phyloP scores from a whole-genome alignment of 2,888 invertebrate species.

The Athalia rosae region DNA sequence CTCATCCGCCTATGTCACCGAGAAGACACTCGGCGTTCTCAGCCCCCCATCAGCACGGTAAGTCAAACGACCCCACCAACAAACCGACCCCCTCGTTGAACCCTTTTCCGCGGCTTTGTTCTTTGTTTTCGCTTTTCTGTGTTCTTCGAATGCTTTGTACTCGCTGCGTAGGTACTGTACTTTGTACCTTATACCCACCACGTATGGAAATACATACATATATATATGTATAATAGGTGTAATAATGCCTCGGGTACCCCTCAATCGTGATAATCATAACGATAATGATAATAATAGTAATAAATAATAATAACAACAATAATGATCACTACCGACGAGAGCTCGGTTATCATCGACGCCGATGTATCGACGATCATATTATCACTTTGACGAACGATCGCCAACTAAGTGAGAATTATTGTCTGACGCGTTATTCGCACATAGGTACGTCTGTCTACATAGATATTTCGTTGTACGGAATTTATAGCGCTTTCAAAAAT shows the following conservation, averaged over 20 bases:
- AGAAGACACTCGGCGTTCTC: constrained; percentile 72
- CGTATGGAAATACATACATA: no score
- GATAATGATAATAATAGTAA: not conserved
- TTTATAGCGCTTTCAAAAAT: no score
- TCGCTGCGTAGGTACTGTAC: not conserved
- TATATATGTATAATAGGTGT: no score
- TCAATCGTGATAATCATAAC: constrained; percentile 26
- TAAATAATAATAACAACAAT: no score
- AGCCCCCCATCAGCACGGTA: constrained; percentile 79
- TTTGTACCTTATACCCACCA: not conserved
- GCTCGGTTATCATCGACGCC: constrained; percentile 5
- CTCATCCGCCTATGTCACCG: constrained; percentile 71
- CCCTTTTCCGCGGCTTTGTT: constrained; percentile 9
- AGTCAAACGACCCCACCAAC: constrained; percentile 55
- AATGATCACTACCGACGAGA: no score
- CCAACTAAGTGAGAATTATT: no score
- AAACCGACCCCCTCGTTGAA: not conserved
- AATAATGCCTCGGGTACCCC: constrained; percentile 3
- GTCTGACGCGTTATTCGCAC: no score
- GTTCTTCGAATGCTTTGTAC: constrained; percentile 23
- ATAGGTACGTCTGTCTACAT: no score
- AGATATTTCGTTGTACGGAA: no score
- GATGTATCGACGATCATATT: not conserved
- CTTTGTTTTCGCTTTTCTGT: constrained; percentile 30
- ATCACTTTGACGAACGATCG: no score